A percentile compares a stretch with the other conserved stretches of the same genome.
These are phyloP conservation scores for Pelobates cultripes DNA, from an alignment of 2,797 vertebrate species.

Conservation along the genomic window DNA sequence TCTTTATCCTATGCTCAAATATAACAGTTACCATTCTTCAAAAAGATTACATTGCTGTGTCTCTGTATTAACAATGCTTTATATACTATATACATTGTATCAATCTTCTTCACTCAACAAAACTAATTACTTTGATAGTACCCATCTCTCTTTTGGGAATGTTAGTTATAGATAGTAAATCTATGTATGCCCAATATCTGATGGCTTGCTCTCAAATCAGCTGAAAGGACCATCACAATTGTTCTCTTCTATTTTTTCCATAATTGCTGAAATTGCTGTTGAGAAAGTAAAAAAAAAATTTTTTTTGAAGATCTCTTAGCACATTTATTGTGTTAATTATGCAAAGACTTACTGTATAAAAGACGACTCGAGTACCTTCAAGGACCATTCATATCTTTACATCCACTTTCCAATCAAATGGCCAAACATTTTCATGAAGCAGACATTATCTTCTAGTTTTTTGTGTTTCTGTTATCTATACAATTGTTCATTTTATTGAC, in stretches of 20 bases:
- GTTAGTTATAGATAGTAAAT: constrained; percentile 11
- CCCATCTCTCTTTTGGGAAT: constrained; percentile 15
- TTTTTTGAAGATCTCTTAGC: not conserved
- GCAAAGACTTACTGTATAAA: not conserved
- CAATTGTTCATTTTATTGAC: not conserved
- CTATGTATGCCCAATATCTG: constrained; percentile 31
- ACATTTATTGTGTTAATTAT: not conserved
- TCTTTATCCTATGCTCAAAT: constrained; percentile 8
- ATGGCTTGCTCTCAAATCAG: constrained; percentile 18
- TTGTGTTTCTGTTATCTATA: not conserved
- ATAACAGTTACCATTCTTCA: not conserved
- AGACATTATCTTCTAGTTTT: not conserved
- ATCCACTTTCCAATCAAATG: not conserved
- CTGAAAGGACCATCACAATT: constrained; percentile 26
- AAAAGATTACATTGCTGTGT: constrained; percentile 1
- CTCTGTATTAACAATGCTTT: constrained; percentile 14
- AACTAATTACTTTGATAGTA: constrained; percentile 48
- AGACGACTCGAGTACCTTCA: not conserved
- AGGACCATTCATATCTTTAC: not conserved
- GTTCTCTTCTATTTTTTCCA: not conserved
- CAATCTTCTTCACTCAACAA: constrained; percentile 26
- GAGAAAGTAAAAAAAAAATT: not conserved
- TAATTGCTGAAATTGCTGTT: not conserved
- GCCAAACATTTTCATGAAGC: not conserved
- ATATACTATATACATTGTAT: constrained; percentile 25